Conservation (phyloP, 2,888 invertebrate species). For the Stramonita haemastoma region DNA sequence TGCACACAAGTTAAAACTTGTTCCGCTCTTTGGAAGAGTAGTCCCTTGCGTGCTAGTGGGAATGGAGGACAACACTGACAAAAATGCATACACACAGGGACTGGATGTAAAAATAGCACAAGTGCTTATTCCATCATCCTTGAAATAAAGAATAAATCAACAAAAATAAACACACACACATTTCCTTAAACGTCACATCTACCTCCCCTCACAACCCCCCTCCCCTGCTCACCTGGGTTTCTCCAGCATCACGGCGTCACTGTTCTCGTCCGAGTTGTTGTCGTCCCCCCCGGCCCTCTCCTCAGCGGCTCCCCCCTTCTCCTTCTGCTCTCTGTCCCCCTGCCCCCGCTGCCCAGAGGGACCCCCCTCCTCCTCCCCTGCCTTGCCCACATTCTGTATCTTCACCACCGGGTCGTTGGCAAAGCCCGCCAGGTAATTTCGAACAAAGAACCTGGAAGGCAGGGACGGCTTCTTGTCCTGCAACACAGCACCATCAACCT, state of each 20-base stretch:
- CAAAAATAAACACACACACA: too few species aligned
- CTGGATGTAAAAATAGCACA: too few species aligned
- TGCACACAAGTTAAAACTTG: too few species aligned
- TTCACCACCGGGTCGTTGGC: conserved; percentile 88
- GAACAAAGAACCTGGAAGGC: conserved; percentile 83
- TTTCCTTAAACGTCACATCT: not conserved
- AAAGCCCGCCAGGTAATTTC: conserved; percentile 92
- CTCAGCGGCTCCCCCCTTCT: not conserved
- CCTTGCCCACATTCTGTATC: conserved; percentile 33
- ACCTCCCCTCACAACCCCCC: not conserved
- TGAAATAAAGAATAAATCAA: too few species aligned
- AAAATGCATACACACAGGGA: too few species aligned
- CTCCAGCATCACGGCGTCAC: conserved; percentile 48
- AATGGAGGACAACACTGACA: too few species aligned
- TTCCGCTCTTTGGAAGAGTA: too few species aligned
- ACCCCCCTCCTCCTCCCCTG: conserved; percentile 24
- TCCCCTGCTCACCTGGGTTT: conserved; percentile 43
- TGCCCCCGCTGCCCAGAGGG: not conserved
- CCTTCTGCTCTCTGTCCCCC: not conserved
- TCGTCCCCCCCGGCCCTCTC: conserved; percentile 33
- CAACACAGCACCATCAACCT: too few species aligned
- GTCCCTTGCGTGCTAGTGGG: too few species aligned
- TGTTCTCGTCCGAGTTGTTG: conserved; percentile 49
- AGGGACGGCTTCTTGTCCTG: not conserved
- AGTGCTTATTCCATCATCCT: too few species aligned